phyloP scores from a whole-genome alignment of 1,140 invertebrate genomes.

The Drosophila arawakana region DNA sequence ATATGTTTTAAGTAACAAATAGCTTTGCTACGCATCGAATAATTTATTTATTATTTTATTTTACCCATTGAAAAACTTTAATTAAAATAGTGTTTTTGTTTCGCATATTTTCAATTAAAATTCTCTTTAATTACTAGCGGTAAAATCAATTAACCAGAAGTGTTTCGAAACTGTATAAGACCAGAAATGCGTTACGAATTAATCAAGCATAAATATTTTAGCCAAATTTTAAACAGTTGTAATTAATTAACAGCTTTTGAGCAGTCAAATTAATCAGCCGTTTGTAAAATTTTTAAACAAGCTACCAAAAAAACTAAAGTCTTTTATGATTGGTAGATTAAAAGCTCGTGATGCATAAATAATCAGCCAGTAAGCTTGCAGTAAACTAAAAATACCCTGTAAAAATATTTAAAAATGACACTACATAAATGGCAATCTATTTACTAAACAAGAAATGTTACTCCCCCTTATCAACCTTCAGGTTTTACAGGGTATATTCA shows the following conservation, averaged over 20 bases:
- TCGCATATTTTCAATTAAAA: too few species aligned
- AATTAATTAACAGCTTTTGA: conserved; percentile 21
- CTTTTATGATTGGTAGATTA: conserved; percentile 25
- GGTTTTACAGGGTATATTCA: neutral
- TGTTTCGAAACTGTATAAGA: neutral
- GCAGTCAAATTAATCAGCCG: conserved; percentile 19
- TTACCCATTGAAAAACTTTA: too few species aligned
- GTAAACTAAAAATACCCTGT: neutral
- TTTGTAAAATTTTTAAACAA: conserved; percentile 20
- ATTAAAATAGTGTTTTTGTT: too few species aligned
- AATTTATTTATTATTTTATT: too few species aligned
- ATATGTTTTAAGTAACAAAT: too few species aligned
- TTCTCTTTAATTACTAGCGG: too few species aligned
- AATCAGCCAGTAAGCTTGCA: conserved; percentile 10
- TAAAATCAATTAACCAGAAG: neutral
- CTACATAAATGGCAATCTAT: too few species aligned
- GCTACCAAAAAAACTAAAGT: conserved; percentile 7
- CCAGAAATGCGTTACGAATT: conserved; percentile 12
- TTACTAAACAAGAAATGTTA: too few species aligned
- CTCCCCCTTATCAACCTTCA: too few species aligned
- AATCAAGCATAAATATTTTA: neutral
- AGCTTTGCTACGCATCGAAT: too few species aligned
- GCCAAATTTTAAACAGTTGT: conserved; percentile 11
- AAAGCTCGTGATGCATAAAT: conserved; percentile 64
- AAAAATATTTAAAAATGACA: neutral